A percentile compares a stretch with the other conserved stretches of the same genome.
These are phyloP conservation scores for Trigoniulus corallinus DNA, from an alignment of 1,140 invertebrate species.

Conservation along the genomic window DNA sequence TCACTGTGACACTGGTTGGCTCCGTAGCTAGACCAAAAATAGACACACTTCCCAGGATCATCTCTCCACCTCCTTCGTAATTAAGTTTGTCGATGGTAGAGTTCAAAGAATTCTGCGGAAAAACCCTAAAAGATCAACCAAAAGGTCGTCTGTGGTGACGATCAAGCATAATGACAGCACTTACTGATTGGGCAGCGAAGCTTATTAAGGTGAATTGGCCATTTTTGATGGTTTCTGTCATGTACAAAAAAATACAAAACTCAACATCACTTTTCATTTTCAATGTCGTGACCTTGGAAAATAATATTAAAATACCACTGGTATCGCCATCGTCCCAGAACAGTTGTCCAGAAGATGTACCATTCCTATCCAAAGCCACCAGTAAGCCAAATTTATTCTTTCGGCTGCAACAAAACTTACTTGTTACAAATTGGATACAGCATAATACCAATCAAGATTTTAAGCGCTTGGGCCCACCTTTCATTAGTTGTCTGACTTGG, in stretches of 20 bases:
- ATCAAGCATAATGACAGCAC: too few relatives aligned
- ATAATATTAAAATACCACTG: constrained; percentile 13
- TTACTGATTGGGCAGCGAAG: too few relatives aligned
- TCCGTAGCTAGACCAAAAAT: too few relatives aligned
- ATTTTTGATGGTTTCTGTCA: background rate
- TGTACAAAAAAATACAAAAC: background rate
- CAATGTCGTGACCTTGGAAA: too few relatives aligned
- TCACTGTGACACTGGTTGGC: too few relatives aligned
- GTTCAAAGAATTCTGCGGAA: too few relatives aligned
- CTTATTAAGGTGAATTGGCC: background rate
- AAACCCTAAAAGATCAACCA: too few relatives aligned
- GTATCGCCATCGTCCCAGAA: constrained; percentile 16
- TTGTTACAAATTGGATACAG: background rate
- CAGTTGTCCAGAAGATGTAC: constrained; percentile 9
- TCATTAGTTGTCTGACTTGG: constrained; percentile 43
- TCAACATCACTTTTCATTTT: background rate
- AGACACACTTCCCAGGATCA: too few relatives aligned
- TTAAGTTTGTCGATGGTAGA: too few relatives aligned
- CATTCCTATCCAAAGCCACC: constrained; percentile 10
- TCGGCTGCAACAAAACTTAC: constrained; percentile 6
- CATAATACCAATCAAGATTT: background rate
- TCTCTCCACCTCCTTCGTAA: too few relatives aligned
- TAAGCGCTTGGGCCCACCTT: constrained; percentile 20
- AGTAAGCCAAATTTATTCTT: constrained; percentile 11
- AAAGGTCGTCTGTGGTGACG: too few relatives aligned